Percentiles rank a stretch among this genome's conserved stretches.
These are phyloP conservation scores for Tachycineta bicolor DNA, from an alignment of 2,113 vertebrate genomes.

Conservation along the genomic window DNA sequence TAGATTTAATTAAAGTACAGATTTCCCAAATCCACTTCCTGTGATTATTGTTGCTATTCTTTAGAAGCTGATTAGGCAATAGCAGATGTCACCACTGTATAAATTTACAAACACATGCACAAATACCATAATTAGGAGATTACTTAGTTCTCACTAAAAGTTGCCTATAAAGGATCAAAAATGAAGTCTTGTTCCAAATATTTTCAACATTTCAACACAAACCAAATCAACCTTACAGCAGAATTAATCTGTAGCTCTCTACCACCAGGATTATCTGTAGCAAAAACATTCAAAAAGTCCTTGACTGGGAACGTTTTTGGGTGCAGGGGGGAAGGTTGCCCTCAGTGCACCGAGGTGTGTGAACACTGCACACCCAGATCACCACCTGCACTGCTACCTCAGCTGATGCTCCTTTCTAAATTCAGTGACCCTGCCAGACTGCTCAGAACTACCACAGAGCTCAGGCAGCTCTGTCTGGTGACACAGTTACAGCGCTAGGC, in stretches of 20 bases:
- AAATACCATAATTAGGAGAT: slow-evolving; percentile 22
- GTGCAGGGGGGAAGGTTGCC: rapidly evolving
- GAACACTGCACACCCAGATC: rapidly evolving
- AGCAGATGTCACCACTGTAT: slow-evolving; percentile 51
- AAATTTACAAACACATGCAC: slow-evolving; percentile 40
- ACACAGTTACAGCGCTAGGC: rapidly evolving
- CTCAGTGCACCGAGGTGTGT: neutral
- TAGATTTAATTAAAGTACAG: slow-evolving; percentile 62
- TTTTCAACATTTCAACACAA: neutral
- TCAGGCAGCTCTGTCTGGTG: neutral
- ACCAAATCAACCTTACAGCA: neutral
- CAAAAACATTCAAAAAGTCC: neutral
- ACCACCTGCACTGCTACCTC: rapidly evolving
- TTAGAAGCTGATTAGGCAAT: slow-evolving; percentile 48
- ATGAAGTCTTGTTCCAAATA: neutral
- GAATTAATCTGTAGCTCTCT: neutral
- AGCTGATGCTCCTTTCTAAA: neutral
- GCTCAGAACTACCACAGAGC: neutral
- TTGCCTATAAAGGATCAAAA: neutral
- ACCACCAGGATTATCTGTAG: neutral
- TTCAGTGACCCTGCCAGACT: neutral
- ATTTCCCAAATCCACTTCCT: slow-evolving; percentile 62
- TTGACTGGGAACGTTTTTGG: neutral
- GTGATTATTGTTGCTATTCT: slow-evolving; percentile 55
- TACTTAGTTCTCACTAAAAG: slow-evolving; percentile 8